Evolutionary conservation across 2,888 invertebrate genomes (phyloP), one percentile per base, ranked within the genome.

Genomic region (Polydrusus tereticollis): DNA sequence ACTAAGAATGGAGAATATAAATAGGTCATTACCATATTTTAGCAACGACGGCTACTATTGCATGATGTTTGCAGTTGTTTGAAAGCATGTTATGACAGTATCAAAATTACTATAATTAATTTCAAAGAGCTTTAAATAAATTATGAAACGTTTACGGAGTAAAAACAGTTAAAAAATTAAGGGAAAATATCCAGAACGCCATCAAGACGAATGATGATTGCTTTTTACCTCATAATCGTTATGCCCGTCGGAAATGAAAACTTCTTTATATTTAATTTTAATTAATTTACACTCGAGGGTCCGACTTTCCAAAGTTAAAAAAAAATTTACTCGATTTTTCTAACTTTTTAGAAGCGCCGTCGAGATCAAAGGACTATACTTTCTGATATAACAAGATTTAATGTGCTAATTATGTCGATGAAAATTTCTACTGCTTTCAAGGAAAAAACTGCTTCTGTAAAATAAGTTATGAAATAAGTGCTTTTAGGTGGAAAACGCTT

Each of bases 301-400:
- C 59, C 64, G 23, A 70, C 64, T 70, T 70, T 47, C 45, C 38
- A 45, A 60, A 5, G n/a, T 10, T 8, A 16, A 29, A 70, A 70
- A 41, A 58, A 69, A 70, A 64, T 70, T 63, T 57, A 63, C 62
- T 63, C 45, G 55, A 62, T 69, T 64, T 64, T 63, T 45, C 63
- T 23, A 59, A 64, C 58, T 64, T 70, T 64, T 33, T 58, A 64
- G 64, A 70, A 59, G 47, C 58, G 58, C 70, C 50, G 23, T 10
- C 50, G 64, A 64, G 64, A 70, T 70, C 70, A 70, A 70, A 70
- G 64, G 64, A 64, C 70, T 70, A n/a, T n/a, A 64, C 70, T 70
- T 70, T 57, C 45, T 64, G 43, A 64, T 70, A 64, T 58, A 70
- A 70, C 29, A 12, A 50, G 64, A 70, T 70, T 63, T 47, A 55